A percentile compares a stretch with the other conserved stretches of the same genome.
These are phyloP conservation scores for Xanthia icteritia DNA, from an alignment of 2,888 invertebrate species.

Conservation along the genomic window DNA sequence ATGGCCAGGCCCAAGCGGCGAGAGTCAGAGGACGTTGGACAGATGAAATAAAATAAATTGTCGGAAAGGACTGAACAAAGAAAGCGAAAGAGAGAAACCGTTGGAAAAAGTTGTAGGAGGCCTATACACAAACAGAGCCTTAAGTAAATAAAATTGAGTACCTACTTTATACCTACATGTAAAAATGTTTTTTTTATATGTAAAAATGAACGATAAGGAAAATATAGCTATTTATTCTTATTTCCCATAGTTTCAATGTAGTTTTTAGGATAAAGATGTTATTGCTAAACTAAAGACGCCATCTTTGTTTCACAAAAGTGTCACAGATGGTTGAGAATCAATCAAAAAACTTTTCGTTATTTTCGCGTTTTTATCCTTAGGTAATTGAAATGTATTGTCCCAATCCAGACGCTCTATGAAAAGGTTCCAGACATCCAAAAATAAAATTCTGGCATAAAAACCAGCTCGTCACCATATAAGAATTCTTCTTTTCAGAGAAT, in stretches of 20 bases:
- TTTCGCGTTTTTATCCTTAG: background rate
- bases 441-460: conserved; percentile 4
- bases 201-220: background rate
- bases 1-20: background rate
- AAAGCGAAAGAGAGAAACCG: background rate
- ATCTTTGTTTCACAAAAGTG: background rate
- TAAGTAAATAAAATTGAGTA: background rate
- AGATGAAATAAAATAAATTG: background rate
- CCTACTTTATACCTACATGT: too few species aligned
- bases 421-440: background rate
- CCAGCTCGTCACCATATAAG: background rate
- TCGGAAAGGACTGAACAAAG: background rate
- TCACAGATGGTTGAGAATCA: conserved; percentile 14
- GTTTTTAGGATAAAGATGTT: background rate
- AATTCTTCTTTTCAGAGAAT: background rate
- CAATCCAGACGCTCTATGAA: background rate
- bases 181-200: background rate
- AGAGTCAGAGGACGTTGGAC: background rate
- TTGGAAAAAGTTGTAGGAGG: background rate
- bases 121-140: background rate
- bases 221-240: background rate
- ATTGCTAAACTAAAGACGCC: background rate
- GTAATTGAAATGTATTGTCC: conserved; percentile 5
- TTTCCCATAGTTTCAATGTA: background rate
- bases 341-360: conserved; percentile 4